A percentile compares a stretch with the other conserved stretches of the same genome.
These are phyloP conservation scores for Lonchura striata DNA, from an alignment of 2,113 vertebrate genomes.

Conservation along the genomic window DNA sequence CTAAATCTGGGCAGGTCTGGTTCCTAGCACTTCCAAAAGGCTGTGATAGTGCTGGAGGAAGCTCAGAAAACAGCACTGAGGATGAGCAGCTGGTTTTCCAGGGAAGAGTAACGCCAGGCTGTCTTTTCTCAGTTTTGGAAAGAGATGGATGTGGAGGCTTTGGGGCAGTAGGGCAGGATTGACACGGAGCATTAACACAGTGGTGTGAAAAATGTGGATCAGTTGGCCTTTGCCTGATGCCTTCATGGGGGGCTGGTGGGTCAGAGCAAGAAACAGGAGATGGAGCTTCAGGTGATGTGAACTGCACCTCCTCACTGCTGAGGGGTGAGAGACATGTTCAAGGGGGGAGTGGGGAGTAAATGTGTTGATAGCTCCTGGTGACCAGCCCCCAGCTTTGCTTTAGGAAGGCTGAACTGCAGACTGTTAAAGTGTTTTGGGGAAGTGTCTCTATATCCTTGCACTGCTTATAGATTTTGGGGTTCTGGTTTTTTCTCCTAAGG, in stretches of 20 bases:
- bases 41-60: background rate
- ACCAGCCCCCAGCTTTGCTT: background rate
- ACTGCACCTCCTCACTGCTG: accelerated
- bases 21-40: background rate
- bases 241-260: background rate
- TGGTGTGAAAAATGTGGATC: background rate
- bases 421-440: background rate
- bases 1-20: background rate
- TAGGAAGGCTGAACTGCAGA: background rate
- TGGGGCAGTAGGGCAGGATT: background rate
- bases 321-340: accelerated
- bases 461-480: background rate
- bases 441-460: background rate
- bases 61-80: background rate
- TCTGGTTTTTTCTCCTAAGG: background rate
- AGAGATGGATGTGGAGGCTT: background rate
- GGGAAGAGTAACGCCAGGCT: background rate
- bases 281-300: accelerated
- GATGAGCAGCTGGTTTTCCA: background rate
- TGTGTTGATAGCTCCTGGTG: background rate
- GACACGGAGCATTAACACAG: background rate
- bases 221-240: accelerated
- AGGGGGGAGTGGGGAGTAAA: background rate
- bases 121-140: background rate
- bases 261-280: background rate